A percentile compares a stretch with the other conserved stretches of the same genome.
phyloP scores from a whole-genome alignment of 2,888 invertebrate species.

The Tetragonula carbonaria region DNA sequence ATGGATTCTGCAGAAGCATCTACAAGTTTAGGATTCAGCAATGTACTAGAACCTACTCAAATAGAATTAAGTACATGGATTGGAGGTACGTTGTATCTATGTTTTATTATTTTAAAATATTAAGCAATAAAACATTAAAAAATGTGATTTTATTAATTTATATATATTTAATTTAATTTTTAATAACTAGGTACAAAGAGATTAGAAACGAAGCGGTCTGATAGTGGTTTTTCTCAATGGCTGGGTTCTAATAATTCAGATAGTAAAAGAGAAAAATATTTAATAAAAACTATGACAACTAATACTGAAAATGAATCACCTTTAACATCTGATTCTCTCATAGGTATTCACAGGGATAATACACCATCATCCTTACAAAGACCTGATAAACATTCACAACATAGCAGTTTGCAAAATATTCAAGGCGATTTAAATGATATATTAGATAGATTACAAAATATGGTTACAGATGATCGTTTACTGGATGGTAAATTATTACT shows the following conservation, averaged over 20 bases:
- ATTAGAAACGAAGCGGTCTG: constrained; percentile 70
- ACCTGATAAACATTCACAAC: constrained; percentile 81
- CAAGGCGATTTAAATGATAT: constrained; percentile 89
- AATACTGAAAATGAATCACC: constrained; percentile 68
- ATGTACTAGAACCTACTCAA: constrained; percentile 85
- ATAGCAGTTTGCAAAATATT: constrained; percentile 83
- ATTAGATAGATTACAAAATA: constrained; percentile 89
- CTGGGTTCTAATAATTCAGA: constrained; percentile 66
- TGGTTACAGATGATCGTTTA: constrained; percentile 88
- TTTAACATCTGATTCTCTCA: constrained; percentile 72
- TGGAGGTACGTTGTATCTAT: constrained; percentile 84
- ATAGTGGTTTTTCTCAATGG: constrained; percentile 82
- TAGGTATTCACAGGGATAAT: constrained; percentile 76
- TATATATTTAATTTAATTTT: not conserved
- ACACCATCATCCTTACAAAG: constrained; percentile 80
- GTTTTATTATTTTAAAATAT: not conserved
- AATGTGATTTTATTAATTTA: not conserved
- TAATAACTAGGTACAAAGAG: constrained; percentile 73
- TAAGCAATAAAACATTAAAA: not conserved
- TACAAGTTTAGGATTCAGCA: constrained; percentile 83
- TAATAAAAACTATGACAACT: constrained; percentile 58
- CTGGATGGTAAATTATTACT: constrained; percentile 85
- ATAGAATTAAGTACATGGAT: constrained; percentile 89
- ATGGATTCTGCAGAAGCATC: constrained; percentile 60
- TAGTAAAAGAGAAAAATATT: constrained; percentile 67